Evolutionary conservation across 2,888 invertebrate species (phyloP).

Genomic region (Metellina segmentata): DNA sequence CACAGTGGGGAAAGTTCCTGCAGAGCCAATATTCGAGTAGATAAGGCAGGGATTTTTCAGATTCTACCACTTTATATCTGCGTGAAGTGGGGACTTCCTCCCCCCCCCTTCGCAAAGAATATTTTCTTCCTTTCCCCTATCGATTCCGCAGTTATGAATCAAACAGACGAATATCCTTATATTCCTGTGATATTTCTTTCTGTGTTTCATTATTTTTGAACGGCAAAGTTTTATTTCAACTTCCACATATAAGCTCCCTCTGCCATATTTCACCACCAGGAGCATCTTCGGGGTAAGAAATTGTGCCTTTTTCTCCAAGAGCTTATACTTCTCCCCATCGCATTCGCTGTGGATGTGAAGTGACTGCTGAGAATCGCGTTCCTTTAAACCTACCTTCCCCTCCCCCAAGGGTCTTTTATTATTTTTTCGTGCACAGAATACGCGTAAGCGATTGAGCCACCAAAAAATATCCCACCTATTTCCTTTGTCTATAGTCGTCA

Average conservation of each 20-base stretch:
- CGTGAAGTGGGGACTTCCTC: neutral
- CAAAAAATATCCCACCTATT: neutral
- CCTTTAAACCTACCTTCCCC: neutral
- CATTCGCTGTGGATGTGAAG: neutral
- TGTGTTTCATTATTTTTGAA: conserved; percentile 7
- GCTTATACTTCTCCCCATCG: neutral
- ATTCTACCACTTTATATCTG: neutral
- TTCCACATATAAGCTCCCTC: conserved; percentile 14
- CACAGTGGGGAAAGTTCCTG: neutral
- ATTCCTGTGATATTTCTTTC: neutral
- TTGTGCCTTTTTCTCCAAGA: neutral
- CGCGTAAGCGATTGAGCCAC: neutral
- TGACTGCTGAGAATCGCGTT: neutral
- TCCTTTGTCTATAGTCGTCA: no score
- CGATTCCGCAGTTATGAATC: conserved; percentile 45
- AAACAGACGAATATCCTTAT: neutral
- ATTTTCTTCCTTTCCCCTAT: conserved; percentile 32
- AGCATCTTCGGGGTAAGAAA: neutral
- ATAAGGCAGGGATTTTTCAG: conserved; percentile 14
- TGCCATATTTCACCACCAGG: conserved; percentile 25
- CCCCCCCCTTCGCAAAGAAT: neutral
- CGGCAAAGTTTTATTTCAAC: conserved; percentile 21
- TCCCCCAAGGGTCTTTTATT: conserved; percentile 24
- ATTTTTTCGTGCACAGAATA: conserved; percentile 51
- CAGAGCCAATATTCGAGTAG: conserved; percentile 21